Evolutionary conservation across 2,113 vertebrate genomes (phyloP), one percentile per base, ranked within the genome.

Genomic region (Trichomycterus rosablanca): DNA sequence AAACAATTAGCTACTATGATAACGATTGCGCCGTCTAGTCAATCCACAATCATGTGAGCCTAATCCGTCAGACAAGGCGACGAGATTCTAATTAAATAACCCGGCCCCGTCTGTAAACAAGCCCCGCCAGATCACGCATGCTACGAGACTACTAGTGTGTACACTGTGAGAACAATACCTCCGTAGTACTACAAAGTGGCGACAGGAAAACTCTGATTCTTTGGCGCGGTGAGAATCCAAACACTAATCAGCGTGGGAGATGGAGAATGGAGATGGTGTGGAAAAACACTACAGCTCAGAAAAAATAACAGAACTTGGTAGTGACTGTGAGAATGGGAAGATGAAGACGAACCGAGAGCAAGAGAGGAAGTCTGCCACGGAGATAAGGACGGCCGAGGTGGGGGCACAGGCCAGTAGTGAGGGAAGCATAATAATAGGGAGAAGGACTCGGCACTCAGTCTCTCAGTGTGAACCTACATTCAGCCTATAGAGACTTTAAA

Each of bases 351-450:
- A 56, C 50, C 45, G 37, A 34, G 51, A 54, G 46, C 23, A n/a
- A 58, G 18, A 46, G 53, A 81, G 83, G 84, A 87, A 86, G 81
- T 86, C 81, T 84, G 82, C 74, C 70, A 67, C 53, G 52, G 58
- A 74, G 84, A 88, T 85, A 87, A 85, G 81, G 67, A 78, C 59
- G 58, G 2, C 9, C 75, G 70, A 78, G 80, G 81, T 82, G 78
- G 80, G 83, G 72, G 46, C 56, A 37, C 6, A 40, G 14, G n/a
- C n/a, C n/a, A n/a, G n/a, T n/a, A 14, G 15, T 14, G 16, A 74
- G 72, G 74, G 74, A 63, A 71, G 68, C 48, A 51, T 67, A 68
- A 30, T 7, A 30, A 30, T 7, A n/a, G n/a, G n/a, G n/a, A n/a
- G n/a, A n/a, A n/a, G n/a, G n/a, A n/a, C n/a, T n/a, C n/a, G n/a